phyloP scores from a whole-genome alignment of 2,888 invertebrate species.

The Nesidiocoris tenuis region DNA sequence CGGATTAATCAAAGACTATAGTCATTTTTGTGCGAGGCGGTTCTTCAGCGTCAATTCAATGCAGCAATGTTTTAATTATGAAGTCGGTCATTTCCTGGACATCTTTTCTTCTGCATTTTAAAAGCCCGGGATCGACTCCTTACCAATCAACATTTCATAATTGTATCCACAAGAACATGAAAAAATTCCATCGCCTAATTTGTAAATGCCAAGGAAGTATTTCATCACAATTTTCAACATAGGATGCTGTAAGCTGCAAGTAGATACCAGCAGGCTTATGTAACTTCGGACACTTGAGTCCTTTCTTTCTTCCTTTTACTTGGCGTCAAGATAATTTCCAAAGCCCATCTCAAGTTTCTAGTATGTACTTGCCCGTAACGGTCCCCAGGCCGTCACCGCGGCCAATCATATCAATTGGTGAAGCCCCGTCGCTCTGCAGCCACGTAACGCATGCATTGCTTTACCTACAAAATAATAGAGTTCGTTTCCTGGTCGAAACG shows the following conservation, averaged over 20 bases:
- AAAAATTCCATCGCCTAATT: neutral
- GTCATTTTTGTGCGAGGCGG: too few species aligned
- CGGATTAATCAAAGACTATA: too few species aligned
- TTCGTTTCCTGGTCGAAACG: neutral
- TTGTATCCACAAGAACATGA: too few species aligned
- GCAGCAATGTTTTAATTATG: too few species aligned
- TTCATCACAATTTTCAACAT: neutral
- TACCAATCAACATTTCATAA: too few species aligned
- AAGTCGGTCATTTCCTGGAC: too few species aligned
- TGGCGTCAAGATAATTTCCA: neutral
- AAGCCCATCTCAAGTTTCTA: neutral
- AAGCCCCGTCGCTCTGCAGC: neutral
- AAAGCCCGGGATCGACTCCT: too few species aligned
- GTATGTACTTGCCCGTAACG: neutral
- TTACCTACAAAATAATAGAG: neutral
- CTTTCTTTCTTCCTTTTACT: neutral
- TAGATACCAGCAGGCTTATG: neutral
- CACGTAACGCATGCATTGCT: neutral
- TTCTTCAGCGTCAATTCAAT: too few species aligned
- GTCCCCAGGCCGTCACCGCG: neutral
- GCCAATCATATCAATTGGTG: neutral
- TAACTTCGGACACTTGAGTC: neutral
- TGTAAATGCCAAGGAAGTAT: neutral
- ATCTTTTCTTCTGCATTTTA: too few species aligned
- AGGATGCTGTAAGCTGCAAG: neutral